Evolutionary conservation across 1,140 invertebrate genomes (phyloP), one percentile per base, ranked within the genome.

Genomic region (Lepidurus packardi): DNA sequence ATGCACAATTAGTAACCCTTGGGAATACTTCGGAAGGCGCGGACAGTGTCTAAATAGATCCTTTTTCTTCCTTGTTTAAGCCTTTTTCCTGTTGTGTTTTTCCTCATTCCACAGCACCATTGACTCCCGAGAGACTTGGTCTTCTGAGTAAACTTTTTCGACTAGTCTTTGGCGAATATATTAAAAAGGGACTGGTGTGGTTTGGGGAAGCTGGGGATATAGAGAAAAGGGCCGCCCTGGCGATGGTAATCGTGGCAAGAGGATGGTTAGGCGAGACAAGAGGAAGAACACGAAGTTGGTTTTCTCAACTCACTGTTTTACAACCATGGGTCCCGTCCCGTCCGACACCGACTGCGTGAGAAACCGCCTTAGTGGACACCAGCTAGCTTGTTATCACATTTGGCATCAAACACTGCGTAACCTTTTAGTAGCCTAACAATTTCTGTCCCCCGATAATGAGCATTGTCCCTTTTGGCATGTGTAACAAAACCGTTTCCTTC

Each of bases 291-390:
- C 53, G 53, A 65, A 65, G 53, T 65, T 65, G 53, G 53, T 65
- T 65, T 65, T 65, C 53, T 65, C 53, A 65, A 65, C 53, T 65
- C 53, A 65, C 53, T 65, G 53, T 65, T 65, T 65, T 65, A 65
- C 53, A 65, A 65, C 53, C 53, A 65, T 65, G 13, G 53, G 16
- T n/a, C 53, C 53, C 53, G 53, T 65, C 53, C 53, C 53, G 53
- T 65, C 53, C 53, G 53, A 65, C 53, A 65, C 53, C 53, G 53
- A 65, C 53, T 65, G 53, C 53, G 53, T 65, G 53, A 65, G 53
- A 65, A 65, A 65, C 53, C 53, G 53, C 53, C 53, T 65, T 65
- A 65, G 53, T 65, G 53, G 8, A 65, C 53, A 65, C 53, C 21
- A 65, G 53, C 53, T 65, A 13, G 53, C 53, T 65, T 9, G 53